Evolutionary conservation across 2,797 vertebrate genomes (phyloP).

Genomic region (Melanotaenia parkinsoni): DNA sequence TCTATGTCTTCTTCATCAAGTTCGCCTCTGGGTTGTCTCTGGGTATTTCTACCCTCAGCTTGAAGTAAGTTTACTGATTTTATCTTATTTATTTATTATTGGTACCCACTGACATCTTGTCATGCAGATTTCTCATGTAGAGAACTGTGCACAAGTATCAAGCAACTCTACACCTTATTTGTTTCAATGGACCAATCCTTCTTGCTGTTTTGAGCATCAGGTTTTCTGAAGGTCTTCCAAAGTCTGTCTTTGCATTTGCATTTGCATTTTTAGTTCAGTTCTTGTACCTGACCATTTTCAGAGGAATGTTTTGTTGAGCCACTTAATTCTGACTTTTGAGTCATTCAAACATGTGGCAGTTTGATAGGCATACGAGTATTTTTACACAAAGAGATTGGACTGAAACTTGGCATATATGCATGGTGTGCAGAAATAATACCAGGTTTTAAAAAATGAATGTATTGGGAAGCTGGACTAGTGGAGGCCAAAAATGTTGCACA

Average conservation of each 20-base stretch:
- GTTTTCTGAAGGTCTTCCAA: not conserved
- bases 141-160: not conserved
- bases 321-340: not conserved
- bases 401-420: too few species aligned
- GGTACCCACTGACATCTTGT: not conserved
- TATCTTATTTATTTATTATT: not conserved
- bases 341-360: not conserved
- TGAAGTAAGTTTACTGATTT: conserved; percentile 84
- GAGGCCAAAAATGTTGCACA: not conserved
- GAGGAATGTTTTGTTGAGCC: not conserved
- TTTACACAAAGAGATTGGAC: too few species aligned
- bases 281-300: not conserved
- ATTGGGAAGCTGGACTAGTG: too few species aligned
- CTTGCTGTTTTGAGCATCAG: not conserved
- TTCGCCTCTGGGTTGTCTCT: conserved; percentile 94
- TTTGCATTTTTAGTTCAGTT: not conserved
- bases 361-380: too few species aligned
- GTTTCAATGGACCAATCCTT: not conserved
- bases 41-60: conserved; percentile 93
- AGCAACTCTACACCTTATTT: not conserved
- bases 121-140: not conserved
- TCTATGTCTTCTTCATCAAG: conserved; percentile 97
- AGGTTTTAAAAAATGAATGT: too few species aligned
- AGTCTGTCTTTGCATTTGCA: not conserved
- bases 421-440: too few species aligned